A percentile compares a stretch with the other conserved stretches of the same genome.
These are phyloP conservation scores for Poliocrania exsul DNA, from an alignment of 2,797 vertebrate species.

Conservation along the genomic window DNA sequence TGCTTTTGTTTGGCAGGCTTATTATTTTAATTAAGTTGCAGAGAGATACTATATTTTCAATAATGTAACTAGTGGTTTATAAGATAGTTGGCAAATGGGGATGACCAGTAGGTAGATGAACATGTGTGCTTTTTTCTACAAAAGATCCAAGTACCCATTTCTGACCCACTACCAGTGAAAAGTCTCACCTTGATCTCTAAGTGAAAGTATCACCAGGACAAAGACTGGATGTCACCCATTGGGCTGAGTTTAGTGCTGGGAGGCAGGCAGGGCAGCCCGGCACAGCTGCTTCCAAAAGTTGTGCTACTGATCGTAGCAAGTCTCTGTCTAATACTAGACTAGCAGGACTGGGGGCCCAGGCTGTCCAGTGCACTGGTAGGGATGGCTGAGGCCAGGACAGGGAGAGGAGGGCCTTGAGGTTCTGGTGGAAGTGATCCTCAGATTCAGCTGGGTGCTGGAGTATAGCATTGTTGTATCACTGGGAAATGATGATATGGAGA, in stretches of 20 bases:
- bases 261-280: neutral
- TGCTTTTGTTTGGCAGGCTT: slow-evolving; percentile 10
- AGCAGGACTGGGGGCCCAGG: neutral
- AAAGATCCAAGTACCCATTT: neutral
- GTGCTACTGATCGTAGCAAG: neutral
- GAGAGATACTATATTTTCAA: neutral
- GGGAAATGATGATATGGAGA: neutral
- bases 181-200: neutral
- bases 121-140: neutral
- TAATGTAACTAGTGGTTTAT: neutral
- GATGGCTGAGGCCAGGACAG: neutral
- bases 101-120: neutral
- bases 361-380: neutral
- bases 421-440: neutral
- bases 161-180: neutral
- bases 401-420: neutral
- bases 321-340: neutral
- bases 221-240: neutral
- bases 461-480: neutral
- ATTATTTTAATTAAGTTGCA: slow-evolving; percentile 15
- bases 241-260: neutral
- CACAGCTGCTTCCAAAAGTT: neutral
- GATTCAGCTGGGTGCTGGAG: neutral
- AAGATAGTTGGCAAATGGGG: neutral
- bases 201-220: neutral